Evolutionary conservation across 2,113 vertebrate species (phyloP).

Genomic region (Sminthopsis crassicaudata): DNA sequence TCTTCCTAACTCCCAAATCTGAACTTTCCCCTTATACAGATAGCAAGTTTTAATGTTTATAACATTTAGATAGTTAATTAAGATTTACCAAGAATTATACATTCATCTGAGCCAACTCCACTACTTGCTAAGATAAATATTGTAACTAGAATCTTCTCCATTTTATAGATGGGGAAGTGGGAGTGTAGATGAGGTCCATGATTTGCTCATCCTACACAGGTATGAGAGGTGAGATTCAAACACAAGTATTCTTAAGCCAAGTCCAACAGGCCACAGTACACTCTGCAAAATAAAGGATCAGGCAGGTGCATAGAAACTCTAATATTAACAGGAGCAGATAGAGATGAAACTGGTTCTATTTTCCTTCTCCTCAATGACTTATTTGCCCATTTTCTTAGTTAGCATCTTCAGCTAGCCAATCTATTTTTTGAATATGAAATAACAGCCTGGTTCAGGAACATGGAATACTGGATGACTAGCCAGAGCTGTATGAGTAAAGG

Average conservation of each 20-base stretch:
- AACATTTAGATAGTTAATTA: neutral
- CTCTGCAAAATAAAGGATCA: neutral
- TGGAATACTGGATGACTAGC: neutral
- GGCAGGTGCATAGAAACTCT: neutral
- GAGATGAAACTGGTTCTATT: neutral
- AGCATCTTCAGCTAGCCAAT: neutral
- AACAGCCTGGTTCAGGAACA: neutral
- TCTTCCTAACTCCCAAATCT: neutral
- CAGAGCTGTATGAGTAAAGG: neutral
- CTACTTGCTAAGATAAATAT: neutral
- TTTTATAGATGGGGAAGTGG: neutral
- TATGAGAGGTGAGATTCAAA: neutral
- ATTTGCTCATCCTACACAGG: neutral
- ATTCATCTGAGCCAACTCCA: neutral
- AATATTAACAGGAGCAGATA: neutral
- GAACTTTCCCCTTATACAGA: neutral
- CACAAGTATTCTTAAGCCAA: neutral
- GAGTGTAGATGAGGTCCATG: neutral
- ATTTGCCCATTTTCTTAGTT: neutral
- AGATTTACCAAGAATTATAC: neutral
- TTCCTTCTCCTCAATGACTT: neutral
- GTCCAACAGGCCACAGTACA: neutral
- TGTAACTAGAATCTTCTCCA: neutral
- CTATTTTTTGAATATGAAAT: neutral
- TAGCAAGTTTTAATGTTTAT: neutral